These are phyloP conservation scores for Simalia tracyae DNA, from an alignment of 2,797 vertebrate genomes.

Conservation along the genomic window DNA sequence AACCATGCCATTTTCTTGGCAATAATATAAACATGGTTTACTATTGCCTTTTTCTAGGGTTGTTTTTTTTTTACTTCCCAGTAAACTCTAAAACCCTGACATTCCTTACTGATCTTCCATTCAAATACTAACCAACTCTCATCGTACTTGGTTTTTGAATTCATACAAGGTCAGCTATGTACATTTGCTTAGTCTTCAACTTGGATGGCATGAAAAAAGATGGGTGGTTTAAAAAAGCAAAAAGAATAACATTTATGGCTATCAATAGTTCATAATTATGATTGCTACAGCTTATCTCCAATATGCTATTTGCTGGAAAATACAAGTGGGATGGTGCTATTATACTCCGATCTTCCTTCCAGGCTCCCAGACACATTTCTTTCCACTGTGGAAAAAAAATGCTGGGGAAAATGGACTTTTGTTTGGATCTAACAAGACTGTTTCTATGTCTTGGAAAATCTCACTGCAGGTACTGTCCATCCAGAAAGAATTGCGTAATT, in stretches of 20 bases:
- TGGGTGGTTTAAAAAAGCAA: neutral
- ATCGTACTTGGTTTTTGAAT: neutral
- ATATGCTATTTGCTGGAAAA: neutral
- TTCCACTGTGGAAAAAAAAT: neutral
- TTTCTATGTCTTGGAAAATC: neutral
- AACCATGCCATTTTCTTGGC: neutral
- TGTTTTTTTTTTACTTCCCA: neutral
- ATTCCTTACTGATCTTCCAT: neutral
- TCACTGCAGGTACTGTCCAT: neutral
- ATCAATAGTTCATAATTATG: neutral
- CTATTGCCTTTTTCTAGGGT: neutral
- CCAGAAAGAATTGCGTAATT: constrained; percentile 1
- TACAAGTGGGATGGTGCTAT: neutral
- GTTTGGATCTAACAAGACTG: neutral
- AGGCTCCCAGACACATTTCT: neutral
- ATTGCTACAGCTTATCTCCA: neutral
- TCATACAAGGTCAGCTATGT: neutral
- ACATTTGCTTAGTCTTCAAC: neutral
- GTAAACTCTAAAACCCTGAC: neutral
- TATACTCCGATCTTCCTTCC: neutral
- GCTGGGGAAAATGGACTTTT: neutral
- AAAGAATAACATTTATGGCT: neutral
- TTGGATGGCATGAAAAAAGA: neutral
- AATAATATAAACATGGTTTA: neutral
- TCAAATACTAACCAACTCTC: neutral